Percentiles rank a stretch among this genome's conserved stretches.
These are phyloP conservation scores for Tachypleus tridentatus DNA, from an alignment of 1,140 invertebrate species.

Conservation along the genomic window DNA sequence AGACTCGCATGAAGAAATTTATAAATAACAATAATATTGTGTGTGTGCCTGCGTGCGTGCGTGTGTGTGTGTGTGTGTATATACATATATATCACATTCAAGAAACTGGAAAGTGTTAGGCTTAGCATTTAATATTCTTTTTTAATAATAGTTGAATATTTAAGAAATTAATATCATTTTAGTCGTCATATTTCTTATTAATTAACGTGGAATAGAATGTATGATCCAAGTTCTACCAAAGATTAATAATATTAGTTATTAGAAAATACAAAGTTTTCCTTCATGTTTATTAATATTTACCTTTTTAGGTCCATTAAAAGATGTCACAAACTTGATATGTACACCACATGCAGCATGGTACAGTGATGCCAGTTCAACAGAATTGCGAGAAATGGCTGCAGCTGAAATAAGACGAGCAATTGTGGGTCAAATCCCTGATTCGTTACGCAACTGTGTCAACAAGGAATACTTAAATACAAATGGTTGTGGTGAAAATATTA, in stretches of 20 bases:
- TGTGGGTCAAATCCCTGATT: conserved; percentile 91
- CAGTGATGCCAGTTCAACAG: conserved; percentile 92
- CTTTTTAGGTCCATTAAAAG: conserved; percentile 71
- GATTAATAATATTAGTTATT: background rate
- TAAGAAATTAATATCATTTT: too few species aligned
- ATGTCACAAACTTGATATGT: conserved; percentile 92
- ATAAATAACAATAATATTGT: too few species aligned
- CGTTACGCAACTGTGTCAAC: conserved; percentile 95
- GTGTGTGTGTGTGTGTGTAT: too few species aligned
- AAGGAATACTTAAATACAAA: conserved; percentile 71
- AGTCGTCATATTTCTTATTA: too few species aligned
- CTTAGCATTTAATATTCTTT: too few species aligned
- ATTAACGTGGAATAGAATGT: too few species aligned
- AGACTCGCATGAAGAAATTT: too few species aligned
- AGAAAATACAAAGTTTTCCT: background rate
- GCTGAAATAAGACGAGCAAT: conserved; percentile 95
- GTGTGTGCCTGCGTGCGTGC: too few species aligned
- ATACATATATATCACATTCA: too few species aligned
- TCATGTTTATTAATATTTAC: background rate
- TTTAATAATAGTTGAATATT: too few species aligned
- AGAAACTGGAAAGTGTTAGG: too few species aligned
- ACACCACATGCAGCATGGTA: conserved; percentile 99
- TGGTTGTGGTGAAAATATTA: conserved; percentile 29
- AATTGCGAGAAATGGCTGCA: conserved; percentile 95
- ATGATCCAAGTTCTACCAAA: too few species aligned